Conservation (phyloP, 2,888 invertebrate species). For the Athripsodes cinereus region DNA sequence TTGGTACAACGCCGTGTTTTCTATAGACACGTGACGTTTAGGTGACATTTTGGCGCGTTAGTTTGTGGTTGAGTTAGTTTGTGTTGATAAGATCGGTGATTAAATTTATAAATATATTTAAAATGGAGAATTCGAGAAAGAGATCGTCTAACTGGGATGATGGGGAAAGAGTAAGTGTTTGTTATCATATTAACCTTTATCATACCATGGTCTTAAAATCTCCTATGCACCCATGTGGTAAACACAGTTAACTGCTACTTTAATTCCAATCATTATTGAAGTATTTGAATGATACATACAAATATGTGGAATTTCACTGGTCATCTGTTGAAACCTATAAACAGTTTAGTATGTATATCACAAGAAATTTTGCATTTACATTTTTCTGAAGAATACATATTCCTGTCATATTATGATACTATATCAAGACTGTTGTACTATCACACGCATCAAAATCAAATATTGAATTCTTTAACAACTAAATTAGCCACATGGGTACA, state of each 20-base stretch:
- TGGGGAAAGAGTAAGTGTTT: not conserved
- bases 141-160: constrained; percentile 2
- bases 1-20: not conserved
- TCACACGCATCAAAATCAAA: not conserved
- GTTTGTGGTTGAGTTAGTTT: not conserved
- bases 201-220: too few species aligned
- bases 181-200: too few species aligned
- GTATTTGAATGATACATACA: not conserved
- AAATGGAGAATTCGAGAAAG: not conserved
- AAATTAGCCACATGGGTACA: not conserved
- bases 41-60: not conserved
- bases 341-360: not conserved
- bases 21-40: not conserved
- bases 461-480: not conserved
- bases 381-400: too few species aligned
- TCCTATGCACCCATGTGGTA: too few species aligned
- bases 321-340: not conserved
- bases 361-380: not conserved
- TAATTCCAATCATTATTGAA: not conserved
- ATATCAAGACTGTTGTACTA: not conserved
- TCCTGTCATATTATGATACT: not conserved
- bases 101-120: not conserved
- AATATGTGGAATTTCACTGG: not conserved
- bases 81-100: not conserved
- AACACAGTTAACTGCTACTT: too few species aligned